These are phyloP conservation scores for Microctonus aethiopoides DNA, from an alignment of 2,888 invertebrate species.

Conservation along the genomic window DNA sequence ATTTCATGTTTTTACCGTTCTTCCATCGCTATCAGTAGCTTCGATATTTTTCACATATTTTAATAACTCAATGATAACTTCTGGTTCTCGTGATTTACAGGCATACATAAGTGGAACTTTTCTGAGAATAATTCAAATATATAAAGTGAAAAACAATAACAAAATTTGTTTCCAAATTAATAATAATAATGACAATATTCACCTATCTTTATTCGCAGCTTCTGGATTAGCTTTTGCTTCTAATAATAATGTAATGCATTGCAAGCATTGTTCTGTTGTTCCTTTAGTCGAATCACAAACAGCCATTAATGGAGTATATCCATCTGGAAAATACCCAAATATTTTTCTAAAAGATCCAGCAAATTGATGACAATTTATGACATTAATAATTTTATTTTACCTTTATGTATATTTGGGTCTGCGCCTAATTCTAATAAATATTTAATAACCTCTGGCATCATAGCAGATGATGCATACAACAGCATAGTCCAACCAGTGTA, in stretches of 20 bases:
- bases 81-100: conserved; percentile 69
- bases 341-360: conserved; percentile 35
- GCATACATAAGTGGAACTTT: conserved; percentile 76
- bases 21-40: conserved; percentile 72
- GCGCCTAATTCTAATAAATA: conserved; percentile 71
- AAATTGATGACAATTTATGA: too few relatives aligned
- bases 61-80: conserved; percentile 70
- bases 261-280: conserved; percentile 64
- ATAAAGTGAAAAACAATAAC: conserved; percentile 3
- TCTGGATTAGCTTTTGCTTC: conserved; percentile 70
- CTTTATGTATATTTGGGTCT: conserved; percentile 69
- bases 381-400: too few relatives aligned
- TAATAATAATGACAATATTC: conserved; percentile 26
- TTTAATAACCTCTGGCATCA: conserved; percentile 69
- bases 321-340: conserved; percentile 67
- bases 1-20: conserved; percentile 70
- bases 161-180: conserved; percentile 6
- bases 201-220: conserved; percentile 68
- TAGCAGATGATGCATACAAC: conserved; percentile 72
- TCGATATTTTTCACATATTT: conserved; percentile 70
- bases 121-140: too few relatives aligned
- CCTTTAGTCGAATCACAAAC: conserved; percentile 70
- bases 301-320: conserved; percentile 74
- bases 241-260: conserved; percentile 69
- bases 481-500: conserved; percentile 74